Base-by-base conservation (phyloP, 1,140 invertebrate genomes). In the Drosophila obscura region DNA sequence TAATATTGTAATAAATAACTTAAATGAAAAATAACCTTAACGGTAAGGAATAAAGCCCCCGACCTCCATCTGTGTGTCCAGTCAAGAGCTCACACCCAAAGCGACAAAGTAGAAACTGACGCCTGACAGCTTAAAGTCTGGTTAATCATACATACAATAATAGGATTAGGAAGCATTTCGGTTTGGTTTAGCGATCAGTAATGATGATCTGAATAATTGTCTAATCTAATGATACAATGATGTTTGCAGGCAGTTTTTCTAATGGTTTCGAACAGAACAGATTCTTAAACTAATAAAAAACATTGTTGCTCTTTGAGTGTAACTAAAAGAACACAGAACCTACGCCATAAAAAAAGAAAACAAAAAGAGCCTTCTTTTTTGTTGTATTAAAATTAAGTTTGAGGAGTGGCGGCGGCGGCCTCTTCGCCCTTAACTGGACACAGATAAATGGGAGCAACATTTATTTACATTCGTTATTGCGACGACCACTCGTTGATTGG, bases 401-500 rank as follows among this genome's bases (percentile, higher is more conserved):
- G 66, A 69, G 66, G 68, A 68, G 68, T 4, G 22, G 49, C 41
- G 65, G 65, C 26, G 26, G 35, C 26, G 26, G 35, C 35, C 5
- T 4, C 63, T 56, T 49, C 50, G 66, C 64, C 62, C 66, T 45
- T 41, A 74, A 74, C 72, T 74, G 72, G 72, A 75, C 72, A 65
- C 26, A 55, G 49, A 74, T 72, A 55, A 45, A 49, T 63, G 43
- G 53, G 59, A 62, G 57, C 71, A 50, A 39, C 31, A 51, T 74
- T 45, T 75, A 75, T 75, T 87, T 87, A 73, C 65, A 72, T 49
- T 81, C 24, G 64, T 79, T 80, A 88, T 71, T 89, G 83, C 48
- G 83, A 80, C 45, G 84, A 77, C 83, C 83, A 88, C 44, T 88
- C 83, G 63, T 88, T 88, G 9, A 83, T 59, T 50, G 80, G 77